Percentiles rank a stretch among this genome's conserved stretches.
Evolutionary conservation across 2,888 invertebrate genomes (phyloP).

Genomic region (Julus scandinavius): DNA sequence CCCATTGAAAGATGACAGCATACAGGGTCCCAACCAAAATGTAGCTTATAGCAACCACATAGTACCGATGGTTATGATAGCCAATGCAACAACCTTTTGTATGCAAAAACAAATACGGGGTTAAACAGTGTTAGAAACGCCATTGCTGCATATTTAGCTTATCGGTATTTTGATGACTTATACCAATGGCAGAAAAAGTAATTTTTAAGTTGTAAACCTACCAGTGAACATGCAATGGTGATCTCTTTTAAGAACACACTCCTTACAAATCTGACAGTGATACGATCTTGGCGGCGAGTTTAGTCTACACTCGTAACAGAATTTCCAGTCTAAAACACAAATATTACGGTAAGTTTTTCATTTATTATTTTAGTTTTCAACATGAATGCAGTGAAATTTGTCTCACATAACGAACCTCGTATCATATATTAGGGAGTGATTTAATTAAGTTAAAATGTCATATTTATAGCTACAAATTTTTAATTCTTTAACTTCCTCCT

Average conservation of each 20-base stretch:
- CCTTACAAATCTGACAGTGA: constrained; percentile 85
- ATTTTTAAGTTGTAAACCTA: constrained; percentile 40
- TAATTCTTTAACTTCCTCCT: no score
- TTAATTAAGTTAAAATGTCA: no score
- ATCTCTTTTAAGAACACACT: constrained; percentile 80
- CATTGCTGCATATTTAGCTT: background rate
- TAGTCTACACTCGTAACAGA: constrained; percentile 73
- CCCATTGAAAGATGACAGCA: constrained; percentile 60
- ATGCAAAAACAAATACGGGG: constrained; percentile 22
- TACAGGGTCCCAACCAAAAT: constrained; percentile 74
- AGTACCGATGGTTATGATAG: constrained; percentile 80
- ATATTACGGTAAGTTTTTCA: background rate
- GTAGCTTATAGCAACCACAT: constrained; percentile 74
- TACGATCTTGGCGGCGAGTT: constrained; percentile 76
- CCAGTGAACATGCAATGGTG: constrained; percentile 77
- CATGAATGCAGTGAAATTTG: no score
- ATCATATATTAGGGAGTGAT: no score
- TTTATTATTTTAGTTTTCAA: background rate
- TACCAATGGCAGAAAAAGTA: background rate
- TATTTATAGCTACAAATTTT: no score
- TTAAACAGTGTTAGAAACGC: background rate
- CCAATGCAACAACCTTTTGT: constrained; percentile 78
- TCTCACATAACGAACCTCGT: no score
- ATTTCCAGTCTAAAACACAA: constrained; percentile 64
- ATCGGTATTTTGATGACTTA: no score